Percentiles rank a stretch among this genome's conserved stretches.
Conservation (phyloP, 2,888 invertebrate species). For the Strigamia transsilvanica region DNA sequence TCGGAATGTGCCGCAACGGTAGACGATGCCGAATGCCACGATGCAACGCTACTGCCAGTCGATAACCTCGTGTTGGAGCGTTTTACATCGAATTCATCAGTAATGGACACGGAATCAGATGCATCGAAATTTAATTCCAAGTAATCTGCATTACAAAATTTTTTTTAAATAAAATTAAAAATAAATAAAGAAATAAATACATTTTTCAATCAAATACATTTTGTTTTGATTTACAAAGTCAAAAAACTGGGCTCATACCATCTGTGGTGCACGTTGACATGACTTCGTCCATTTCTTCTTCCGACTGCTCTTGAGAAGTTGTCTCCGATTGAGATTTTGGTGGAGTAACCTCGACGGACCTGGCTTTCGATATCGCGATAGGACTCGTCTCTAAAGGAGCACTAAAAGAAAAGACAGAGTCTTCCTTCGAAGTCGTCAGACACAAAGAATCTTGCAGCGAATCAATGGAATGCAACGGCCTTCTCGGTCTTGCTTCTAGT, state of each 20-base stretch:
- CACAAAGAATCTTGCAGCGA: background rate
- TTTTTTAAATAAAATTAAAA: background rate
- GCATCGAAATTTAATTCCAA: conserved; percentile 19
- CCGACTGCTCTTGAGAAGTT: background rate
- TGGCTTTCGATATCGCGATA: background rate
- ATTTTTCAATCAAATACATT: background rate
- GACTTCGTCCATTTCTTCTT: background rate
- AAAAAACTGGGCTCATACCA: background rate
- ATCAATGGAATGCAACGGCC: background rate
- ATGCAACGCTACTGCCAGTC: conserved; percentile 10
- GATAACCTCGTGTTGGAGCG: background rate
- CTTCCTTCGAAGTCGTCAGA: background rate
- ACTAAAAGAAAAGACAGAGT: background rate
- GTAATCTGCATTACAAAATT: conserved; percentile 18
- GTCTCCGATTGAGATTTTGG: background rate
- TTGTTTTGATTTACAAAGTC: background rate
- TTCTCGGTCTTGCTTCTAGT: background rate
- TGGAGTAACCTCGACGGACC: background rate
- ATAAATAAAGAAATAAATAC: background rate
- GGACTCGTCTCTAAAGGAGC: background rate
- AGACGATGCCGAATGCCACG: conserved; percentile 7
- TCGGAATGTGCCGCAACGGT: background rate
- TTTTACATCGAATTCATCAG: background rate
- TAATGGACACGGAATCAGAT: background rate
- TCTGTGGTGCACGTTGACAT: background rate